Evolutionary conservation across 2,113 vertebrate genomes (phyloP), one percentile per base, ranked within the genome.

Genomic region (Canis aureus): DNA sequence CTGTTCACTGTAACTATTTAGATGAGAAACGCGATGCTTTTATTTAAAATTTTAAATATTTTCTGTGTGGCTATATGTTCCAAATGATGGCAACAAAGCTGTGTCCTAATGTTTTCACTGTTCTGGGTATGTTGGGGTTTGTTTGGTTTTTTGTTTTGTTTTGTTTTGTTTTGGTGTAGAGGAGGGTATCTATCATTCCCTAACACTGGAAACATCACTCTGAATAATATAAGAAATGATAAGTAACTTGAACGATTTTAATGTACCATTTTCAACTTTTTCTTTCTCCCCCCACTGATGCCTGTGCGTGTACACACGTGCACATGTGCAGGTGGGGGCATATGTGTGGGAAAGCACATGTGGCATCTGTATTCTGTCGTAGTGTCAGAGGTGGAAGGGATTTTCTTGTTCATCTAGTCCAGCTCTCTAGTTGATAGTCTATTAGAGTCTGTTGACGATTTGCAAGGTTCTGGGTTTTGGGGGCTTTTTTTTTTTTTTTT

Each of bases 181-280:
- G 60, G 83, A 96, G 35, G 57, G 23, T 71, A 79, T 12, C 49
- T 29, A 3, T 82, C 15, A 69, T 82, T 90, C 85, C 89, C 67
- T 94, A 96, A 84, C 79, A 79, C 86, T 94, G 87, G 97, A 90
- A 89, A 85, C 35, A 51, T 96, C 81, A 60, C 74, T 91, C 49
- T 67, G 22, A 57, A 80, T 43, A 35, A 32, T 38, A 74, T 11
- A 80, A 66, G 78, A 95, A 78, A 60, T 43, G 51, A 64, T 59
- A 79, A 76, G 59, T 86, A 60, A 92, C 57, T 16, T 82, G 29
- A 89, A 59, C 86, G 67, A 57, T 76, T 92, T 92, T 92, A 57
- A n/a, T 82, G 57, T 84, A 59, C 66, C 23, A 3, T 94, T 87
- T 87, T 81, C 76, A 74, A 8, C 67, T n/a, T 82, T 66, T 69